These are phyloP conservation scores for Nephrotoma guestfalica DNA, from an alignment of 2,888 invertebrate genomes.

Conservation along the genomic window DNA sequence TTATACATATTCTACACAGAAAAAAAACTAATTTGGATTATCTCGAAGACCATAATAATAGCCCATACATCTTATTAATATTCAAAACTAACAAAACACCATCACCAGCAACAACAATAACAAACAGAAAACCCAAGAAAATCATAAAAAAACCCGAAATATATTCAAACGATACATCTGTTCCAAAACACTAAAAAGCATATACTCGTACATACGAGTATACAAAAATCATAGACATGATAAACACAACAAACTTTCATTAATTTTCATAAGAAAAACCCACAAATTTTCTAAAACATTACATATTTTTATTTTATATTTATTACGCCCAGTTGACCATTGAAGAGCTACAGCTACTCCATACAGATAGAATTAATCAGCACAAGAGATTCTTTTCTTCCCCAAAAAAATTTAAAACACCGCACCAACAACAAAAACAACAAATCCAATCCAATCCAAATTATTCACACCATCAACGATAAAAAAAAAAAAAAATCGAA, in stretches of 20 bases:
- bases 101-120: neutral
- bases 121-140: neutral
- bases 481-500: neutral
- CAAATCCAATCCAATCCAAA: neutral
- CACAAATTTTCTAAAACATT: neutral
- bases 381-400: neutral
- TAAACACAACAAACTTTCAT: neutral
- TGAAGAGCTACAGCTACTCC: neutral
- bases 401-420: neutral
- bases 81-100: neutral
- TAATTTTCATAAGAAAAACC: neutral
- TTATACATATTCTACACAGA: neutral
- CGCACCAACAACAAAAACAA: neutral
- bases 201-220: too few species aligned
- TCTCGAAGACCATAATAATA: neutral
- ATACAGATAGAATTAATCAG: neutral
- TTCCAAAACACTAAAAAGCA: neutral
- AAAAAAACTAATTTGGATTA: neutral
- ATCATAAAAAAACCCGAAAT: neutral
- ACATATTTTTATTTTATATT: neutral
- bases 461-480: neutral
- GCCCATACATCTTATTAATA: neutral
- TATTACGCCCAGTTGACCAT: neutral
- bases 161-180: neutral
- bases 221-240: neutral